Base-by-base conservation (phyloP, 2,888 invertebrate species). In the Microchrysa polita region DNA sequence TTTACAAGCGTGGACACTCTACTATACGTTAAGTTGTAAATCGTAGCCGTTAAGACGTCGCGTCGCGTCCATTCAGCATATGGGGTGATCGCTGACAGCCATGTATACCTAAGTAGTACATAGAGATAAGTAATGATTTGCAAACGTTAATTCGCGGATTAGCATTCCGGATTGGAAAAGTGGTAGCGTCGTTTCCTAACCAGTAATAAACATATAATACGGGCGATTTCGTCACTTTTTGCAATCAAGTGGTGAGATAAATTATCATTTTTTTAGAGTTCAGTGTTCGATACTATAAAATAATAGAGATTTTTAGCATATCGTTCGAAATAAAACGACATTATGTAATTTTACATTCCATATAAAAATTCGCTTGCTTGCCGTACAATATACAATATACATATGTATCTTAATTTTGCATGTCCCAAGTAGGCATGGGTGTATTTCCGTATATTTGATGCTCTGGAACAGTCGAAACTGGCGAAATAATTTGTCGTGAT, bases 151-250 rank as follows among this genome's bases (percentile, higher is more conserved):
- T 10, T 55, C 18, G 20, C 55, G 55, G 18, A 55, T 55, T 55
- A 55, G 55, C 55, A 55, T 55, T 55, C 55, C 18, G 55, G 20
- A 55, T 55, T 55, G 10, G 55, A n/a, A 55, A 55, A 55, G 18
- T 55, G 10, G 55, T 55, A 55, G 55, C 55, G 55, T 55, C 20
- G 55, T 22, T 22, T 22, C 5, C 48, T n/a, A 34, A 34, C 27
- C 27, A 34, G 27, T 34, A 34, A 34, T 34, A n/a, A n/a, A 12
- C 42, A 42, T 42, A 48, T 12, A n/a, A 48, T 12, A 4, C 16
- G 10, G 48, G 48, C 48, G 12, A 48, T 48, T 48, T 48, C 48
- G 12, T n/a, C 48, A 48, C 16, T 48, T 48, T 48, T n/a, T 4
- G 48, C 14, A 48, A 12, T n/a, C 48, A n/a, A 5, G 48, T 48